A percentile compares a stretch with the other conserved stretches of the same genome.
Conservation (phyloP, 1,140 invertebrate genomes). For the Nylanderia fulva region DNA sequence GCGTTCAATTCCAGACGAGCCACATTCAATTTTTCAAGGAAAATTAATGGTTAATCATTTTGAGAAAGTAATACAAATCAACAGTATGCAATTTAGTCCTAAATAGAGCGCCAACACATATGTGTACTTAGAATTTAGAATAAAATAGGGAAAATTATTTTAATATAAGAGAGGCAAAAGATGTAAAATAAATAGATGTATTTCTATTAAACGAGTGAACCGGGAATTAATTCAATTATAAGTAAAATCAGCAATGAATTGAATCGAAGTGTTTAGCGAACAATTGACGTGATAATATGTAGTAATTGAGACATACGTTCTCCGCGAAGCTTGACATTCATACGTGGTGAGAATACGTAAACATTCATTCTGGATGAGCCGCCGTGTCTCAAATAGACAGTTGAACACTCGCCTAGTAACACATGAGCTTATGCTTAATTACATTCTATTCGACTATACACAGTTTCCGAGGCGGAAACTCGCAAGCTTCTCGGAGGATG, state of each 20-base stretch:
- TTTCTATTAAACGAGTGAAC: background rate
- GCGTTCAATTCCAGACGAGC: background rate
- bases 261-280: slow-evolving; percentile 13
- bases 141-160: background rate
- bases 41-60: background rate
- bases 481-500: background rate
- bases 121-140: background rate
- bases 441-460: slow-evolving; percentile 45
- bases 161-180: background rate
- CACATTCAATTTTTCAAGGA: background rate
- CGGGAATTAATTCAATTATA: slow-evolving; percentile 24
- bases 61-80: background rate
- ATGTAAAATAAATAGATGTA: slow-evolving; percentile 2
- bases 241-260: slow-evolving; percentile 7
- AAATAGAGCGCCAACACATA: background rate
- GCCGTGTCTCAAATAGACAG: slow-evolving; percentile 35
- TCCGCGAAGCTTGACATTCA: slow-evolving; percentile 23
- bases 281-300: slow-evolving; percentile 33
- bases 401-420: background rate
- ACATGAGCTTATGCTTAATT: slow-evolving; percentile 46
- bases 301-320: slow-evolving; percentile 40
- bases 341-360: slow-evolving; percentile 56
- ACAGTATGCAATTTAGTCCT: background rate
- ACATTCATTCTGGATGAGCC: slow-evolving; percentile 24
- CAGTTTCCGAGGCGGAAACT: slow-evolving; percentile 2